phyloP scores from a whole-genome alignment of 1,140 invertebrate genomes.

The Achatina immaculata region DNA sequence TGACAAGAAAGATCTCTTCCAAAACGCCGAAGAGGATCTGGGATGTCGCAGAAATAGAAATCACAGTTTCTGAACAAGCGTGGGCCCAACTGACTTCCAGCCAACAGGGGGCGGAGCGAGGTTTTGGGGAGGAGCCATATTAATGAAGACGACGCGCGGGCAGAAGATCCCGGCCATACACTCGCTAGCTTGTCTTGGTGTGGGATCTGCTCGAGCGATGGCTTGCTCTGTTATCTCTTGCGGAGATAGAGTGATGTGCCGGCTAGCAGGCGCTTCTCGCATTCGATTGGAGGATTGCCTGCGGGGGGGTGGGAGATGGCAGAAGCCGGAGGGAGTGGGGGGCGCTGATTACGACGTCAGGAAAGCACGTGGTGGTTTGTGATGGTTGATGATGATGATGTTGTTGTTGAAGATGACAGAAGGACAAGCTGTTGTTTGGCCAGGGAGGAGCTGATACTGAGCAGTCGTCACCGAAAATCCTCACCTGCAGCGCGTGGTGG shows the following conservation, averaged over 20 bases:
- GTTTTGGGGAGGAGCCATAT: neutral
- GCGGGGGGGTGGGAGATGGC: neutral
- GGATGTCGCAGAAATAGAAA: neutral
- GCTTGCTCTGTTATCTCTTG: slow-evolving; percentile 3
- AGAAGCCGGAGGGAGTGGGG: neutral
- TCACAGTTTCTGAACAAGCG: neutral
- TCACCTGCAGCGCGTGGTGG: neutral
- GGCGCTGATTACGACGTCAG: neutral
- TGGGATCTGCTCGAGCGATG: slow-evolving; percentile 19
- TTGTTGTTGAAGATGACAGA: slow-evolving; percentile 15
- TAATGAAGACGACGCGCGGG: neutral
- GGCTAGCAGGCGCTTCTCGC: neutral
- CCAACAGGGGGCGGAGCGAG: neutral
- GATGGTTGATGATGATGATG: neutral
- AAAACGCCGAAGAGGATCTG: too few species aligned
- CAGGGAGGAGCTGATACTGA: neutral
- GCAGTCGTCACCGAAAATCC: neutral
- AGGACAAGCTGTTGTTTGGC: neutral
- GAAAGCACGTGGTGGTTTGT: neutral
- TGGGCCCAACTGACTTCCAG: neutral
- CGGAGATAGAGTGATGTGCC: slow-evolving; percentile 29
- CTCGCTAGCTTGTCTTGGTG: neutral
- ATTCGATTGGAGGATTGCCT: slow-evolving; percentile 13
- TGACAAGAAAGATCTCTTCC: too few species aligned
- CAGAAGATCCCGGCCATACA: neutral